A percentile compares a stretch with the other conserved stretches of the same genome.
These are phyloP conservation scores for Serinus canaria DNA, from an alignment of 2,113 vertebrate genomes.

Conservation along the genomic window DNA sequence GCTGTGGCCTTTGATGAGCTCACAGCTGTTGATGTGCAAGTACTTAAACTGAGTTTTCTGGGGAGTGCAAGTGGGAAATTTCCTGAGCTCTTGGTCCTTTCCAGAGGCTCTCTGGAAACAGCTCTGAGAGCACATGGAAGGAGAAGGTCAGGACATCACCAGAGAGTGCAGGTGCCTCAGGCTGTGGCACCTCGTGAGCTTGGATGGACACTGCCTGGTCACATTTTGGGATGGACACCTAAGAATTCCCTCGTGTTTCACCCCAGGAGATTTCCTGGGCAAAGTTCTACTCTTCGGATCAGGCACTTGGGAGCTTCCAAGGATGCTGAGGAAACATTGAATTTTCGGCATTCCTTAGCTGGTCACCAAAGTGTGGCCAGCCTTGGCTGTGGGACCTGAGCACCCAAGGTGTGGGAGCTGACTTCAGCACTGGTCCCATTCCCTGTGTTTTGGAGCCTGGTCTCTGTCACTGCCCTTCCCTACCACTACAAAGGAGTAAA, in stretches of 20 bases:
- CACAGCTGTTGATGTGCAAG: background rate
- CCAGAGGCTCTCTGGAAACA: background rate
- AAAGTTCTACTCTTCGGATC: background rate
- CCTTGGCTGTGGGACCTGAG: background rate
- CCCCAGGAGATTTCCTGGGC: background rate
- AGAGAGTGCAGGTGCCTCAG: background rate
- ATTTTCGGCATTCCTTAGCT: background rate
- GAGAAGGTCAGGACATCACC: background rate
- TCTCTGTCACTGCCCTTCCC: background rate
- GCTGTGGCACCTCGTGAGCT: background rate
- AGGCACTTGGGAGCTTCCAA: background rate
- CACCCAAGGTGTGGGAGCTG: background rate
- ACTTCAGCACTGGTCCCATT: background rate
- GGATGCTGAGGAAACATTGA: background rate
- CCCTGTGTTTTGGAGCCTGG: rapidly evolving
- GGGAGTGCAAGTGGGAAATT: background rate
- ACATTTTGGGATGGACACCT: background rate
- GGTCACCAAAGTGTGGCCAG: background rate
- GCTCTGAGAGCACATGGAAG: rapidly evolving
- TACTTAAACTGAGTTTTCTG: background rate
- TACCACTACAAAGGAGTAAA: background rate
- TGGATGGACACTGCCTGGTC: background rate
- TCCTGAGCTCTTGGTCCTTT: background rate
- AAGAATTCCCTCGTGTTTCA: background rate
- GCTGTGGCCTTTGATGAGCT: background rate